phyloP scores from a whole-genome alignment of 2,888 invertebrate species.

The Drosophila demipolita region DNA sequence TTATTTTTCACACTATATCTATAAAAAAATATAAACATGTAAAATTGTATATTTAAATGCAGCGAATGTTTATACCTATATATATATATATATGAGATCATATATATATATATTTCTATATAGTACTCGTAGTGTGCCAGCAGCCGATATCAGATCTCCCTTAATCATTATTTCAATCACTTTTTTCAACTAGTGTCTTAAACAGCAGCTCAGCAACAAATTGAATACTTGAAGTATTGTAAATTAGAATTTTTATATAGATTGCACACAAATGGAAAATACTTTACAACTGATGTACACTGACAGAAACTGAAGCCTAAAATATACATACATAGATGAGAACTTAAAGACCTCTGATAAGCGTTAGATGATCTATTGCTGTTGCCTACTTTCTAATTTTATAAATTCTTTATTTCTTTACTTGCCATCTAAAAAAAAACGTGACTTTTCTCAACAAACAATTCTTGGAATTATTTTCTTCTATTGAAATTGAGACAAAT shows the following conservation, averaged over 20 bases:
- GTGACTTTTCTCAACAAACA: background rate
- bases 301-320: conserved; percentile 69
- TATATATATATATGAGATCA: conserved; percentile 11
- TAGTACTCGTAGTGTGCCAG: conserved; percentile 53
- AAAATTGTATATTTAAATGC: conserved; percentile 48
- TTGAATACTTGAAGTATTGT: conserved; percentile 71
- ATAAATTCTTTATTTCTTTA: conserved; percentile 16
- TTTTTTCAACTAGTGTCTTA: conserved; percentile 76
- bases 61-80: conserved; percentile 23
- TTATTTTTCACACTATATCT: conserved; percentile 74
- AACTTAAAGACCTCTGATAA: conserved; percentile 60
- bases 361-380: conserved; percentile 47
- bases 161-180: conserved; percentile 46
- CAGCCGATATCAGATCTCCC: conserved; percentile 45
- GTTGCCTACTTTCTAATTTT: conserved; percentile 39
- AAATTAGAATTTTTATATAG: conserved; percentile 69
- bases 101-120: conserved; percentile 54
- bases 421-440: conserved; percentile 10
- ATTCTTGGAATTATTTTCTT: conserved; percentile 20
- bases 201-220: conserved; percentile 53
- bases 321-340: conserved; percentile 46
- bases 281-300: conserved; percentile 66
- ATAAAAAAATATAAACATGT: conserved; percentile 30
- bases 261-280: conserved; percentile 48
- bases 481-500: conserved; percentile 14